Percentiles rank a stretch among this genome's conserved stretches.
These are phyloP conservation scores for Brachionus rotundiformis DNA, from an alignment of 1,140 invertebrate genomes.

Conservation along the genomic window DNA sequence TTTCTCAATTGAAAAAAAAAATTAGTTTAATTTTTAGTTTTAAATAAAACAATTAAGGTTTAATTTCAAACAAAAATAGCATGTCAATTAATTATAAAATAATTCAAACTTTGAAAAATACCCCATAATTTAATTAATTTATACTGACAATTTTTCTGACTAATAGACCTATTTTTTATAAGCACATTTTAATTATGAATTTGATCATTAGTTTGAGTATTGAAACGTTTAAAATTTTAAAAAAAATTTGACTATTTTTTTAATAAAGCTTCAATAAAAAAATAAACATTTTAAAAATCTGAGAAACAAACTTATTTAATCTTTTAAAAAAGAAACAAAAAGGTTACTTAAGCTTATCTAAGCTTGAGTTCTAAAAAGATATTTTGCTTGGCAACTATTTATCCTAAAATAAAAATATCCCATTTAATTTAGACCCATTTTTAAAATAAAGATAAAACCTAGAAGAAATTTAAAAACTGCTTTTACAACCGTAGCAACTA, in stretches of 20 bases:
- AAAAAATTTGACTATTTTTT: too few species aligned
- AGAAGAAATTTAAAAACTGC: not conserved
- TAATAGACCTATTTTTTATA: not conserved
- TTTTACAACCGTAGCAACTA: constrained; percentile 18
- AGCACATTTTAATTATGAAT: not conserved
- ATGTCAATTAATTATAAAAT: not conserved
- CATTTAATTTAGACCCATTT: not conserved
- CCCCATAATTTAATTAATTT: not conserved
- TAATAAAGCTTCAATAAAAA: too few species aligned
- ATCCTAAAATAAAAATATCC: not conserved
- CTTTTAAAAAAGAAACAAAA: not conserved
- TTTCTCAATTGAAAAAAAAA: not conserved
- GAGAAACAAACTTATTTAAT: not conserved
- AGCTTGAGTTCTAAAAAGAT: not conserved
- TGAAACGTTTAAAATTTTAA: too few species aligned
- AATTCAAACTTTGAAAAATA: not conserved
- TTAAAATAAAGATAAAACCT: not conserved
- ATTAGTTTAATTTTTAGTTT: not conserved
- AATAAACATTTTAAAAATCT: not conserved
- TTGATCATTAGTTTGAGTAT: not conserved
- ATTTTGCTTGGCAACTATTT: constrained; percentile 19
- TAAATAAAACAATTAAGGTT: too few species aligned
- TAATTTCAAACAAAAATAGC: not conserved
- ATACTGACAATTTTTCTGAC: not conserved
- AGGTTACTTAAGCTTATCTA: not conserved